These are phyloP conservation scores for Hirundichthys speculiger DNA, from an alignment of 2,113 vertebrate species.

Conservation along the genomic window DNA sequence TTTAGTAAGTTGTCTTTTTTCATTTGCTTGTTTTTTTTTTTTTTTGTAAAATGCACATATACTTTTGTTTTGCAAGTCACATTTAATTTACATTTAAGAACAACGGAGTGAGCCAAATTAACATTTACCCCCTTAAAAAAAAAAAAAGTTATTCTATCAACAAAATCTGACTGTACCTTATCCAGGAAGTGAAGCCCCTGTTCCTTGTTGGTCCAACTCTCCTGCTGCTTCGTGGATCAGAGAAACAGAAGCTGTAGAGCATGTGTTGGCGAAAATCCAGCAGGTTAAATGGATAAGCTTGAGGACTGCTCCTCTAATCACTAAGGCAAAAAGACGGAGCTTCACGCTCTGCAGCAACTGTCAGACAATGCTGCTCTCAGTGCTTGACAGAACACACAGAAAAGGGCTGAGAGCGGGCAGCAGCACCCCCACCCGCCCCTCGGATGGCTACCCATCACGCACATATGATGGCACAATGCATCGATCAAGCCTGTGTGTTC, in stretches of 20 bases:
- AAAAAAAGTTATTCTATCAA: neutral
- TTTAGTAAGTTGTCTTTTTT: neutral
- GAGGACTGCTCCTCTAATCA: conserved; percentile 31
- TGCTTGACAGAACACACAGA: conserved; percentile 32
- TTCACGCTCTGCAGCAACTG: conserved; percentile 17
- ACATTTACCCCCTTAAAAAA: too few relatives aligned
- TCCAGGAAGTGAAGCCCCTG: conserved; percentile 17
- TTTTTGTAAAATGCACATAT: neutral
- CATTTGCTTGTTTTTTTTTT: neutral
- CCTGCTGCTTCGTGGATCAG: conserved; percentile 6
- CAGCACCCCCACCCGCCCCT: conserved; percentile 65
- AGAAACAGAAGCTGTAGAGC: conserved; percentile 5
- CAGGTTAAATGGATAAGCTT: conserved; percentile 16
- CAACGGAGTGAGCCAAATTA: neutral
- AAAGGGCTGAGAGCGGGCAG: conserved; percentile 32
- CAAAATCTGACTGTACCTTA: conserved; percentile 49
- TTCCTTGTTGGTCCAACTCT: conserved; percentile 36
- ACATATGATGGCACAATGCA: conserved; percentile 55
- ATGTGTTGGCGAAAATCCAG: conserved; percentile 26
- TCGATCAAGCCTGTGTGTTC: conserved; percentile 60
- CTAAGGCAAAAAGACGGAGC: neutral
- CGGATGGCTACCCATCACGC: conserved; percentile 68
- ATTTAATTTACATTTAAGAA: too few relatives aligned
- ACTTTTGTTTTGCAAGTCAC: too few relatives aligned
- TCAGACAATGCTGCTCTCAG: conserved; percentile 27